Conservation (phyloP, 2,888 invertebrate species). For the Habroteleia sp. region DNA sequence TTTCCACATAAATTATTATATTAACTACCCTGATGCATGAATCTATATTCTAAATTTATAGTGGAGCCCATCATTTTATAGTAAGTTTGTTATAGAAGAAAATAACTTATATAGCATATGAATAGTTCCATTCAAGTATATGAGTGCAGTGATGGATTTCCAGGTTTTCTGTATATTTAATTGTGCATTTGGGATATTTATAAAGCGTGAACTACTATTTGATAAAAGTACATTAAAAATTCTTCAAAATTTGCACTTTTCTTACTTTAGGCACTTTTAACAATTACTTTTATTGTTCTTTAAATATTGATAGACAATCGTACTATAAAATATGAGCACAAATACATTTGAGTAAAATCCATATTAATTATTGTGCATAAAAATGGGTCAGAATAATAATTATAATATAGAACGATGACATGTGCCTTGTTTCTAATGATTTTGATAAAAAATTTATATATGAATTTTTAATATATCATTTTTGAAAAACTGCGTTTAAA, state of each 20-base stretch:
- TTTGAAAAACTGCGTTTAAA: neutral
- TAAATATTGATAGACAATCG: conserved; percentile 9
- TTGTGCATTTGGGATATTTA: conserved; percentile 11
- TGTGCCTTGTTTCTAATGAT: conserved; percentile 19
- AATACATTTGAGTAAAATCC: conserved; percentile 25
- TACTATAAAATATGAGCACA: conserved; percentile 51
- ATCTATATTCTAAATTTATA: conserved; percentile 58
- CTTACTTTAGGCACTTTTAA: conserved; percentile 50
- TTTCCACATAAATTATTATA: conserved; percentile 61
- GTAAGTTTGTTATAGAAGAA: conserved; percentile 22
- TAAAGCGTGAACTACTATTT: conserved; percentile 11
- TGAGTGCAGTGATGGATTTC: neutral
- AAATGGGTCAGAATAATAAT: conserved; percentile 25
- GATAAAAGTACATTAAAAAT: conserved; percentile 15
- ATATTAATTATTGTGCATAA: conserved; percentile 37
- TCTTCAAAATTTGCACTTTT: conserved; percentile 29
- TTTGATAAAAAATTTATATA: conserved; percentile 12
- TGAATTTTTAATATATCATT: conserved; percentile 7
- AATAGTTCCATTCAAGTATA: conserved; percentile 18
- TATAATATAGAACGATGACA: conserved; percentile 2
- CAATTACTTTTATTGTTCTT: conserved; percentile 25
- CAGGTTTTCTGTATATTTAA: neutral
- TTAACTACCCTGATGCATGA: conserved; percentile 65
- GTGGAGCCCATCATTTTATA: conserved; percentile 54
- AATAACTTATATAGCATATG: conserved; percentile 1